phyloP scores from a whole-genome alignment of 2,888 invertebrate genomes.

The Sarcophaga carnaria region DNA sequence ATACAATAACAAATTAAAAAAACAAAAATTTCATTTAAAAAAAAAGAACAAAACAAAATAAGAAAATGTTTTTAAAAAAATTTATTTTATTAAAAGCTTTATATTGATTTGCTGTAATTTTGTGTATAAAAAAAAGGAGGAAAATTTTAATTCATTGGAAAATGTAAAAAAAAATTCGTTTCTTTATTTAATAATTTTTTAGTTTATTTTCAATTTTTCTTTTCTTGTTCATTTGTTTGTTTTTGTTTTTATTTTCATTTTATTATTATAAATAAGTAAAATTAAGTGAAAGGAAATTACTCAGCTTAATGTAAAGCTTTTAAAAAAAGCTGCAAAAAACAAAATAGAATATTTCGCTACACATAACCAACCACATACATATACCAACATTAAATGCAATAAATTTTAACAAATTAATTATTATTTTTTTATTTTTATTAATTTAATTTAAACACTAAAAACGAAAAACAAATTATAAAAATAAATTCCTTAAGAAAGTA shows the following conservation, averaged over 20 bases:
- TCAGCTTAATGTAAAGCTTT: constrained; percentile 72
- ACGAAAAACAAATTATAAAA: not conserved
- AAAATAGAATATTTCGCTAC: constrained; percentile 23
- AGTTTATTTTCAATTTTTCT: constrained; percentile 27
- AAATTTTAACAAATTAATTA: constrained; percentile 53
- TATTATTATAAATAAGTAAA: constrained; percentile 48
- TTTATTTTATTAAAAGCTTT: constrained; percentile 65
- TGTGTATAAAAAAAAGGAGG: constrained; percentile 36
- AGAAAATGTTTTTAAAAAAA: not conserved
- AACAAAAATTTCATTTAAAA: too few relatives aligned
- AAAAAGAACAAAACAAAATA: not conserved
- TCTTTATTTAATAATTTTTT: constrained; percentile 2
- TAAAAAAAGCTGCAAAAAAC: constrained; percentile 64
- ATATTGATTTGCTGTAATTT: constrained; percentile 72
- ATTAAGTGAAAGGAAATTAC: constrained; percentile 66
- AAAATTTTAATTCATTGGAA: constrained; percentile 52
- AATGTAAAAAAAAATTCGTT: constrained; percentile 56
- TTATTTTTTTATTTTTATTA: constrained; percentile 31
- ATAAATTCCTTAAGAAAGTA: constrained; percentile 18
- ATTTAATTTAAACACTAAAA: constrained; percentile 35
- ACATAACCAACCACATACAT: constrained; percentile 26
- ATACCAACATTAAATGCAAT: constrained; percentile 61
- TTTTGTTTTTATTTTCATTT: constrained; percentile 27
- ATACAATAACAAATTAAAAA: too few relatives aligned
- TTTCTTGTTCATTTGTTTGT: constrained; percentile 20